Evolutionary conservation across 2,888 invertebrate species (phyloP).

Genomic region (Mycalesis mineus): DNA sequence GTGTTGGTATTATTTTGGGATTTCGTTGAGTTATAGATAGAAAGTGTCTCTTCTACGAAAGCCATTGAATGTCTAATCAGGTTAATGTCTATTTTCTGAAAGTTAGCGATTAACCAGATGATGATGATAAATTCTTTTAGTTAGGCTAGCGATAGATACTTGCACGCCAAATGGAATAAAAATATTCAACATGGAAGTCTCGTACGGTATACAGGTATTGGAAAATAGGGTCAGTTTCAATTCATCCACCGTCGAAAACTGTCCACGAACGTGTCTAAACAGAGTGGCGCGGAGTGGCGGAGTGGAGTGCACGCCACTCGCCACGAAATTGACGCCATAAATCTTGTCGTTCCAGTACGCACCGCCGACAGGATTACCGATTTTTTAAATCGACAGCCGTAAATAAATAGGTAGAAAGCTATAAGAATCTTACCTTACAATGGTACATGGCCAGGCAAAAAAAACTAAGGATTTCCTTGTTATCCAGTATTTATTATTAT

Average conservation of each 20-base stretch:
- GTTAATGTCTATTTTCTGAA: too few relatives aligned
- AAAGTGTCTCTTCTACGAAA: too few relatives aligned
- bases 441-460: too few relatives aligned
- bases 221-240: not conserved
- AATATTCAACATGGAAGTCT: not conserved
- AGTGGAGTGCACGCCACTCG: constrained; percentile 11
- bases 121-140: too few relatives aligned
- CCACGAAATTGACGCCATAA: constrained; percentile 26
- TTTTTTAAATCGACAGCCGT: constrained; percentile 2
- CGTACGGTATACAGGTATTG: not conserved
- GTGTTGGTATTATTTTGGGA: too few relatives aligned
- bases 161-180: not conserved
- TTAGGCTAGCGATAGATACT: too few relatives aligned
- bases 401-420: not conserved
- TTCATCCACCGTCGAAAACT: not conserved
- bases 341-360: constrained; percentile 8
- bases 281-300: not conserved
- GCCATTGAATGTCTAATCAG: too few relatives aligned
- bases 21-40: too few relatives aligned
- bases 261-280: not conserved
- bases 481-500: too few relatives aligned
- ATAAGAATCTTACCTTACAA: too few relatives aligned
- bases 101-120: too few relatives aligned
- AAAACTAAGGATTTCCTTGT: too few relatives aligned
- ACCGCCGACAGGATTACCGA: not conserved